phyloP scores from a whole-genome alignment of 1,140 invertebrate species.

The Hyphantria cunea region DNA sequence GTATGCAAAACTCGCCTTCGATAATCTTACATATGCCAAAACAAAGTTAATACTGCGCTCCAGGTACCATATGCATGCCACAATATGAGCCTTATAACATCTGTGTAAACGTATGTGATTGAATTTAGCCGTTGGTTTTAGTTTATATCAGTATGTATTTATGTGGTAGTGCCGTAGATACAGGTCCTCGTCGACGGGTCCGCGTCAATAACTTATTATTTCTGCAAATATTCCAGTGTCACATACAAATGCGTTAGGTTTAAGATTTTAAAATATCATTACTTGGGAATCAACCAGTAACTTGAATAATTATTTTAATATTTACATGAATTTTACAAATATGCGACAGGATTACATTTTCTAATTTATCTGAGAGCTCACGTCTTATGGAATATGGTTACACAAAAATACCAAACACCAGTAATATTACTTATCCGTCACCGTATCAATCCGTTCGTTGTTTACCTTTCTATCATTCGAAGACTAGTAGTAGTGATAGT shows the following conservation, averaged over 20 bases:
- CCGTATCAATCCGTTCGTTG: too few relatives aligned
- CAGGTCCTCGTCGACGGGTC: constrained; percentile 40
- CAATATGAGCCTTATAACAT: constrained; percentile 17
- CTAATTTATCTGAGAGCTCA: background rate
- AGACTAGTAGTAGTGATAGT: too few relatives aligned
- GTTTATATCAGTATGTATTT: constrained; percentile 34
- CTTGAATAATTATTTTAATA: constrained; percentile 19
- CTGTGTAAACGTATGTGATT: background rate
- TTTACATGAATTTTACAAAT: background rate
- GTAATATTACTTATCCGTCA: too few relatives aligned
- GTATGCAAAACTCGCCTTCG: constrained; percentile 71
- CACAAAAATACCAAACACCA: too few relatives aligned
- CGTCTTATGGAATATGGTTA: too few relatives aligned
- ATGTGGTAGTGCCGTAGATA: constrained; percentile 39
- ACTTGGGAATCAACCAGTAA: constrained; percentile 11
- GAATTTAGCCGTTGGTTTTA: background rate
- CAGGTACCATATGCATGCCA: background rate
- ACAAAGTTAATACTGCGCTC: constrained; percentile 36
- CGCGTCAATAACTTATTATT: constrained; percentile 53
- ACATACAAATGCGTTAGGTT: constrained; percentile 43
- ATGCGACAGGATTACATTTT: background rate
- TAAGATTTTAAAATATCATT: constrained; percentile 33
- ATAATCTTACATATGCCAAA: constrained; percentile 60
- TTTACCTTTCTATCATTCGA: too few relatives aligned
- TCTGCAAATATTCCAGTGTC: constrained; percentile 56